Conservation (phyloP, 1,140 invertebrate species). For the Drosophila kurseongensis region DNA sequence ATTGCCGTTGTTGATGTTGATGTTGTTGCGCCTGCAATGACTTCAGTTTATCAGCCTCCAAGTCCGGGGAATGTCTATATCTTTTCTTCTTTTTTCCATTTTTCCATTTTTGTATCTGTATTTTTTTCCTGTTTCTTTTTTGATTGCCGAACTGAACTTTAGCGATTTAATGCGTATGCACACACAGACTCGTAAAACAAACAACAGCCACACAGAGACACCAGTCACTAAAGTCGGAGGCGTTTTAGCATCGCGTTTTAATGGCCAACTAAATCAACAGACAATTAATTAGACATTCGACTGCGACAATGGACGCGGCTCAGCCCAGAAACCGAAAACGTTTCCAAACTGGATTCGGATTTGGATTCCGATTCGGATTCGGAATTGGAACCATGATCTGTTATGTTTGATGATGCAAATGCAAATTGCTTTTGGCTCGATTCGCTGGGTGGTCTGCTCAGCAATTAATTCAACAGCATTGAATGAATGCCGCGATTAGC, state of each 20-base stretch:
- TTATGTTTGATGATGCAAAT: slow-evolving; percentile 69
- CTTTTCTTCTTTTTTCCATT: slow-evolving; percentile 37
- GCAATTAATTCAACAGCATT: slow-evolving; percentile 33
- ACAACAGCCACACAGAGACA: slow-evolving; percentile 17
- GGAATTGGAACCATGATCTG: slow-evolving; percentile 38
- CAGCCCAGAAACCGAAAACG: slow-evolving; percentile 18
- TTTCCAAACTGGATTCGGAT: slow-evolving; percentile 45
- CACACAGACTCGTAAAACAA: slow-evolving; percentile 52
- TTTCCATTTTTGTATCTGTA: not conserved
- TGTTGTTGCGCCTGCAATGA: slow-evolving; percentile 56
- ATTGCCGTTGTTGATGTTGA: slow-evolving; percentile 65
- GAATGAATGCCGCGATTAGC: slow-evolving; percentile 57
- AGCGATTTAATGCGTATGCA: slow-evolving; percentile 71
- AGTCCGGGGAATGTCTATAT: slow-evolving; percentile 75
- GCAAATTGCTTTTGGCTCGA: slow-evolving; percentile 69
- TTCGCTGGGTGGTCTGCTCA: slow-evolving; percentile 59
- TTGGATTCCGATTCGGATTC: slow-evolving; percentile 16
- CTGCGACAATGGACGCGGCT: slow-evolving; percentile 42
- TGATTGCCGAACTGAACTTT: slow-evolving; percentile 75
- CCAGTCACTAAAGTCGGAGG: slow-evolving; percentile 47
- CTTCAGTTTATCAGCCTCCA: slow-evolving; percentile 71
- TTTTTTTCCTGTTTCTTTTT: slow-evolving; percentile 30
- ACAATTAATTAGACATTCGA: slow-evolving; percentile 76
- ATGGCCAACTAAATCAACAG: slow-evolving; percentile 76
- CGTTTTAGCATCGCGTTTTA: slow-evolving; percentile 57